Evolutionary conservation across 2,888 invertebrate species (phyloP).

Genomic region (Papilio protenor): DNA sequence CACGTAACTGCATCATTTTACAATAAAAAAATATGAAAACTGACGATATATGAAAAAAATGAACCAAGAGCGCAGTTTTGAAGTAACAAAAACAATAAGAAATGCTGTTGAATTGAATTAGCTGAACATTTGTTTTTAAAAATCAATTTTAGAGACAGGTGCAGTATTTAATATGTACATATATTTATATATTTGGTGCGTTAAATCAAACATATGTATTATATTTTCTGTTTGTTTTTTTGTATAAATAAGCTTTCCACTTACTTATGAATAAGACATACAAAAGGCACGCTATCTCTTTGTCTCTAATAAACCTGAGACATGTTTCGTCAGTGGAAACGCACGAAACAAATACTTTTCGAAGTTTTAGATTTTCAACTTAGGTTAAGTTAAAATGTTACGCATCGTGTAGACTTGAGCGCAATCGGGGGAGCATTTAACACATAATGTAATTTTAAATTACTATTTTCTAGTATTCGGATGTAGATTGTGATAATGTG

Average conservation of each 20-base stretch:
- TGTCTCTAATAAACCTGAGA: background rate
- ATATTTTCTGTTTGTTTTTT: background rate
- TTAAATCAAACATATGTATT: background rate
- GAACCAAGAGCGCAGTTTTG: no score
- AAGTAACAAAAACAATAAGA: no score
- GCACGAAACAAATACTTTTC: background rate
- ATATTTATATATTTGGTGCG: constrained; percentile 8
- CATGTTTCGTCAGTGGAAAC: background rate
- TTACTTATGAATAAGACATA: background rate
- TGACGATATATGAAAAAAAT: no score
- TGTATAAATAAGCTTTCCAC: background rate
- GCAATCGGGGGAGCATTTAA: constrained; percentile 63
- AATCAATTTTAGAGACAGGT: background rate
- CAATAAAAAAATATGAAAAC: no score
- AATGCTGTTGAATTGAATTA: background rate
- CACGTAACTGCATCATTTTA: background rate
- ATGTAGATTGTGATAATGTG: constrained; percentile 45
- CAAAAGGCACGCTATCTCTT: background rate
- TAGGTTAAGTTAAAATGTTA: constrained; percentile 60
- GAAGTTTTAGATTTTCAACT: constrained; percentile 55
- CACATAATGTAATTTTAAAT: constrained; percentile 53
- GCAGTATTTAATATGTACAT: constrained; percentile 16
- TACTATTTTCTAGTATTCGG: constrained; percentile 56
- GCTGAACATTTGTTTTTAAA: background rate
- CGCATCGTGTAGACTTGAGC: constrained; percentile 59